Conservation (phyloP, 2,113 vertebrate genomes). For the Phylloscopus trochiloides region DNA sequence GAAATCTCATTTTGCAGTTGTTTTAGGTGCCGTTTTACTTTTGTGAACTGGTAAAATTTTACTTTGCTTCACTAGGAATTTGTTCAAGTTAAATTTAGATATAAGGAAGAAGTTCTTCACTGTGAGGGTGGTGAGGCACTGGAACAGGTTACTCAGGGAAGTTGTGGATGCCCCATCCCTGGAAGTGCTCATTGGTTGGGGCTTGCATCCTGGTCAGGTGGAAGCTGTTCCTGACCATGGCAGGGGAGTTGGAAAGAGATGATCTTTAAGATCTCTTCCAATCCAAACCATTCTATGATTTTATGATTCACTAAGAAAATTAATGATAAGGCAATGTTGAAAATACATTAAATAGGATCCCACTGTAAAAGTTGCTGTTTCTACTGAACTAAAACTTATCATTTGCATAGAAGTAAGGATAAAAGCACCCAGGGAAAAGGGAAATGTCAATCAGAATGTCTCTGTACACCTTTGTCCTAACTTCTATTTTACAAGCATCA, state of each 20-base stretch:
- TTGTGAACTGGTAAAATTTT: background rate
- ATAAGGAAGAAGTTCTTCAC: background rate
- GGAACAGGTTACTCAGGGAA: background rate
- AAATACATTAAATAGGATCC: background rate
- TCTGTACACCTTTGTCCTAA: background rate
- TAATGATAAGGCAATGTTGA: background rate
- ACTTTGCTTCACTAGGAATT: background rate
- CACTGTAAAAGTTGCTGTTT: background rate
- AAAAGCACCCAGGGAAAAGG: background rate
- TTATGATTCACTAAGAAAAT: background rate
- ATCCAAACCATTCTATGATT: background rate
- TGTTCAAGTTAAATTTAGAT: background rate
- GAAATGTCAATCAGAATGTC: background rate
- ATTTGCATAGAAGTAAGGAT: background rate
- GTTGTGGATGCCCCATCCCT: background rate
- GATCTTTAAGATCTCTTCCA: background rate
- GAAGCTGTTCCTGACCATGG: background rate
- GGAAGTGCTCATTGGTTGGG: background rate
- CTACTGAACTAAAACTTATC: background rate
- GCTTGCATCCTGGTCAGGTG: background rate
- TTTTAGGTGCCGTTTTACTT: accelerated
- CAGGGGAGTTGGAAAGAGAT: background rate
- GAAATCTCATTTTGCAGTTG: background rate
- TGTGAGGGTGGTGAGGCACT: background rate
- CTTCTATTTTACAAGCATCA: background rate